Evolutionary conservation across 2,888 invertebrate genomes (phyloP).

Genomic region (Mycalesis mineus): DNA sequence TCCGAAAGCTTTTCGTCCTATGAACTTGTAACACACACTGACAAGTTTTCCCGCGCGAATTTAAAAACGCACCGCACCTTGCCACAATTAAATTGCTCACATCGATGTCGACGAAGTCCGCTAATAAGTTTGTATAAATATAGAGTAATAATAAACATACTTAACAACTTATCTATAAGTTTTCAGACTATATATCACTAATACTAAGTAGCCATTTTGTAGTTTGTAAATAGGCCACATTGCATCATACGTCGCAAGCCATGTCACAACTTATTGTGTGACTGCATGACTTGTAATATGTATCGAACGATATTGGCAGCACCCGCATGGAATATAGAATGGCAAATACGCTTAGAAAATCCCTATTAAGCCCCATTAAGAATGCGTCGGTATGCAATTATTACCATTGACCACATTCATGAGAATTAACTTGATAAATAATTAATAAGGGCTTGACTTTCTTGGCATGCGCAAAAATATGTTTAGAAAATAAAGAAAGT

Average conservation of each 20-base stretch:
- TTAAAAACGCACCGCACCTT: too few species aligned
- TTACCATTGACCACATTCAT: constrained; percentile 5
- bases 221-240: constrained; percentile 6
- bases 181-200: too few species aligned
- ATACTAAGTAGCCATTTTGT: neutral
- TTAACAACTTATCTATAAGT: too few species aligned
- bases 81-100: too few species aligned
- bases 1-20: too few species aligned
- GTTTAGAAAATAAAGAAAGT: neutral
- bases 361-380: constrained; percentile 8
- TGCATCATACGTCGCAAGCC: constrained; percentile 3
- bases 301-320: constrained; percentile 4
- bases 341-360: constrained; percentile 1
- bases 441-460: neutral
- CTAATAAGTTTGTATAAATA: too few species aligned
- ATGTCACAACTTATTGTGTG: constrained; percentile 9
- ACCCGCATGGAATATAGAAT: constrained; percentile 7
- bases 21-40: too few species aligned
- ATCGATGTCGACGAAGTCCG: too few species aligned
- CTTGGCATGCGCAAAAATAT: neutral
- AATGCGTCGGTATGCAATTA: neutral
- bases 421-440: neutral
- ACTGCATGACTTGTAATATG: constrained; percentile 8
- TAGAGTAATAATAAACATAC: too few species aligned
- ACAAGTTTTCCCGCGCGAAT: too few species aligned